Base-by-base conservation (phyloP, 2,888 invertebrate genomes). In the Oligia latruncula region DNA sequence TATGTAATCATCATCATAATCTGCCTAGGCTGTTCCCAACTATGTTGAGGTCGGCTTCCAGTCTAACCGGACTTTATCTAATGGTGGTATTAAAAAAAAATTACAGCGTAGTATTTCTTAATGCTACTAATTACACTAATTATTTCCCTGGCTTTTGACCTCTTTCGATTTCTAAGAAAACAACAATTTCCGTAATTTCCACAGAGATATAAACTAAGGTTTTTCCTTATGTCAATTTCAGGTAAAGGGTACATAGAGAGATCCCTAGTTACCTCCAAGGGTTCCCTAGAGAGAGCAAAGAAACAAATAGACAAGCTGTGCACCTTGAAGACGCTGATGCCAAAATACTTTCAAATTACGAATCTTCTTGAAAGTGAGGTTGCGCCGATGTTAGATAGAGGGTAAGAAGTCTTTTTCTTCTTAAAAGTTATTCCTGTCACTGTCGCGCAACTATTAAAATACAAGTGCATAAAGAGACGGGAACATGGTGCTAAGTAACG, bases 251-350 rank as follows among this genome's bases (percentile, higher is more conserved):
- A 73, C 23, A 4, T 88, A 43, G 88, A 88, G 43, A 75, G 77
- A 73, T 71, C 70, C 4, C 9, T 89, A 23, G 13, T 85, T 2
- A 73, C 77, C 0, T 60, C 81, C 13, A 89, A 90, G 17, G 87
- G 89, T 0, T 89, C 89, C 0, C 0, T 90, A 4, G 90, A 89
- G 70, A 81, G 84, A 17, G n/a, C 88, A 0, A 87, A 89, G 66
- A 55, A 76, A 2, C 87, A 89, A 62, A 80, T 90, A 43, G 89
- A 90, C 64, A 88, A 87, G 70, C 11, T 88, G 9, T 88, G 88
- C 3, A 90, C 90, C 0, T 5, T 88, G 0, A 89, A 71, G 11
- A 89, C 86, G 0, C 64, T 88, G 15, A 76, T 89, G 80, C 88
- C 88, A 0, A 80, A 87, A 68, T 89, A 86, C n/a, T 87, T 87